Percentiles rank a stretch among this genome's conserved stretches.
These are phyloP conservation scores for Galleria mellonella DNA, from an alignment of 1,140 invertebrate species.

Conservation along the genomic window DNA sequence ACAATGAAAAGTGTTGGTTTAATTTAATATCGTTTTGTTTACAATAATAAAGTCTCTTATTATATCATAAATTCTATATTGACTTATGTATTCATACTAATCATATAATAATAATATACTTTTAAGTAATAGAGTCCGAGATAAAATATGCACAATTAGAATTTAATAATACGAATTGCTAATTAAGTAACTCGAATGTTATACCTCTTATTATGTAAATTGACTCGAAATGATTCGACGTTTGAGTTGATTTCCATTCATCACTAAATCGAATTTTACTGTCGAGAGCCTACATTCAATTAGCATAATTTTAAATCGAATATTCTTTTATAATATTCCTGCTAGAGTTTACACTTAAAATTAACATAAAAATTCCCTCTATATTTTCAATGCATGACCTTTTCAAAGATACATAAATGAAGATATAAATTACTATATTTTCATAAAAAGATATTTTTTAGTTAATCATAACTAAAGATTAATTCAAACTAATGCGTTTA, in stretches of 20 bases:
- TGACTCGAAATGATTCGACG: slow-evolving; percentile 28
- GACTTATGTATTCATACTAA: too few relatives aligned
- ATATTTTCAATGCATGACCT: background rate
- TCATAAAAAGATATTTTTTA: background rate
- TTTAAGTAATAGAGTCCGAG: too few relatives aligned
- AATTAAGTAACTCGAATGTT: slow-evolving; percentile 33
- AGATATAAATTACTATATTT: slow-evolving; percentile 1
- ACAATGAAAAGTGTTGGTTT: too few relatives aligned
- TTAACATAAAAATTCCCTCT: background rate
- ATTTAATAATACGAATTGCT: slow-evolving; percentile 22
- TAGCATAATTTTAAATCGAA: slow-evolving; percentile 30
- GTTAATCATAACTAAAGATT: slow-evolving; percentile 10
- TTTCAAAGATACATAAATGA: slow-evolving; percentile 1
- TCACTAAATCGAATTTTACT: slow-evolving; percentile 35
- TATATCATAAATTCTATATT: too few relatives aligned
- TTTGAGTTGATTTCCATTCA: slow-evolving; percentile 37
- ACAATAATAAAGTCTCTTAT: too few relatives aligned
- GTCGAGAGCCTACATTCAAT: slow-evolving; percentile 29
- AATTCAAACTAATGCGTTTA: background rate
- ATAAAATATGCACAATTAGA: slow-evolving; percentile 25
- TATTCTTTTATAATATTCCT: slow-evolving; percentile 15
- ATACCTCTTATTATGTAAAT: slow-evolving; percentile 43
- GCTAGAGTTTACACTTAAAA: slow-evolving; percentile 5
- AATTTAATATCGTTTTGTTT: too few relatives aligned
- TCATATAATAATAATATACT: too few relatives aligned